Evolutionary conservation across 2,888 invertebrate genomes (phyloP), one percentile per base, ranked within the genome.

Genomic region (Proisotoma minuta): DNA sequence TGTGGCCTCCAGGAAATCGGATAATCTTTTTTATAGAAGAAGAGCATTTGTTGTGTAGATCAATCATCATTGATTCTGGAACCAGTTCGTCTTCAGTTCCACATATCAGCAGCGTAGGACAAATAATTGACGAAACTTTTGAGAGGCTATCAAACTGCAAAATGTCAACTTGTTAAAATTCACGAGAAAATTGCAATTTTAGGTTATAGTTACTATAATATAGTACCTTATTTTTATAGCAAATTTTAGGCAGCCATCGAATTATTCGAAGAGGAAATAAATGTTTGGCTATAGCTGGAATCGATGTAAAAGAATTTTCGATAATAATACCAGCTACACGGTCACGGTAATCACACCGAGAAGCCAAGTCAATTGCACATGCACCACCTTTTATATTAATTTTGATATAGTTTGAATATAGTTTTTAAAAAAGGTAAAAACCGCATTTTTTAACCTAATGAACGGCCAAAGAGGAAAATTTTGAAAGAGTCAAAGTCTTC

Each of bases 271-370:
- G 84, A 76, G 87, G 87, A 70, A 95, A 83, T 72, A 96, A 82
- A 65, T 88, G 85, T 73, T 85, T 84, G 20, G 92, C 93, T 87
- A 96, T 93, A 69, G 91, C 91, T 29, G 93, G 93, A 78, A 97
- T 90, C 77, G 89, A 90, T 3, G 94, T 94, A 76, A 97, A 97
- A 2, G 95, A 95, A 78, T 97, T 97, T 79, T 97, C 96, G 20
- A 96, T 84, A 70, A 97, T 84, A 66, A 94, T 79, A 72, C 89
- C 91, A 85, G 90, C 88, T 66, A 95, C 84, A 80, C 87, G 87
- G 73, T 85, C 84, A 40, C 85, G 82, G 78, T 89, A 90, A 71
- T 88, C 85, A 20, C 85, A 81, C 74, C 87, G 84, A 22, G 87
- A 85, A 1, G 89, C 89, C 63, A 93, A 81, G 79, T 94, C 90